These are phyloP conservation scores for Dryobates pubescens DNA, from an alignment of 2,797 vertebrate species.

Conservation along the genomic window DNA sequence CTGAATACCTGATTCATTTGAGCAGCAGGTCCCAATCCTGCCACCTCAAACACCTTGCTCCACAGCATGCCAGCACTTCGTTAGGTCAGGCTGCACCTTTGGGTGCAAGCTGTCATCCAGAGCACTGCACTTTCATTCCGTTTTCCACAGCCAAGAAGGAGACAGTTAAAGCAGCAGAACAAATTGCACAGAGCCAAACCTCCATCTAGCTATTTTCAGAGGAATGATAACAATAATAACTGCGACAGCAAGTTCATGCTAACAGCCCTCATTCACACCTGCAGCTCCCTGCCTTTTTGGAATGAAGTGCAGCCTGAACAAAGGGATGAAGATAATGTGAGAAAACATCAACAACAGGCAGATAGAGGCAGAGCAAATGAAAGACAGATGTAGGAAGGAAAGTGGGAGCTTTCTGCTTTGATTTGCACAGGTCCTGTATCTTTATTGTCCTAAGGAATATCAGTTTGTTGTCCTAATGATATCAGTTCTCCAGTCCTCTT, in stretches of 20 bases:
- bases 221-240: slow-evolving; percentile 58
- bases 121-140: background rate
- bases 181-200: background rate
- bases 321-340: slow-evolving; percentile 53
- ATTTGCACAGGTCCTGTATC: background rate
- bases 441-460: slow-evolving; percentile 2
- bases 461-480: slow-evolving; percentile 11
- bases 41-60: background rate
- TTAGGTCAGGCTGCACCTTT: background rate
- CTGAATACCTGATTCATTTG: background rate
- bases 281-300: slow-evolving; percentile 39
- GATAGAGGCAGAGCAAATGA: slow-evolving; percentile 55
- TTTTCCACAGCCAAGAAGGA: background rate
- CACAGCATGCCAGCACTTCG: background rate
- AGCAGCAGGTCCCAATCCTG: background rate
- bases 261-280: slow-evolving; percentile 49
- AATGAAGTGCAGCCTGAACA: slow-evolving; percentile 29
- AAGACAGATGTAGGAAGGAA: slow-evolving; percentile 55
- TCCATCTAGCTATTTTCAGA: background rate
- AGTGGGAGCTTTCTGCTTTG: slow-evolving; percentile 30
- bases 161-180: background rate
- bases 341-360: slow-evolving; percentile 57
- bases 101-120: background rate
- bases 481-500: background rate
- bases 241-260: background rate